These are phyloP conservation scores for Calypte anna DNA, from an alignment of 2,113 vertebrate species.

Conservation along the genomic window DNA sequence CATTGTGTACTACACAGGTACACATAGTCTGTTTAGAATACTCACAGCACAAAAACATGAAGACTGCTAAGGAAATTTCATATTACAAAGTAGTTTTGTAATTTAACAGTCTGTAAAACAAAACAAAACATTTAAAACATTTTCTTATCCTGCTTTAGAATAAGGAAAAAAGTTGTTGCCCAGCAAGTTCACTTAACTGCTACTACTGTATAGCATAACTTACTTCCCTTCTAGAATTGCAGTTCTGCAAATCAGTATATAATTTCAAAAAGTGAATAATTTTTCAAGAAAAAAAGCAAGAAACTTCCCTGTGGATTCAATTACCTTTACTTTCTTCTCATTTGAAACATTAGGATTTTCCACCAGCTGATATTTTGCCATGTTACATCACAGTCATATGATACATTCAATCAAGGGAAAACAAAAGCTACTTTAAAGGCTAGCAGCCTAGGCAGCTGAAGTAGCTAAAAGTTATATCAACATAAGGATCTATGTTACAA, in stretches of 20 bases:
- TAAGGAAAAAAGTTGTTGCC: not conserved
- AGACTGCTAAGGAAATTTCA: not conserved
- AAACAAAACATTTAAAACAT: not conserved
- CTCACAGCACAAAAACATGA: not conserved
- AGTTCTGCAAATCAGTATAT: not conserved
- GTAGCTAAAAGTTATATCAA: not conserved
- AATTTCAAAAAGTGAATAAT: not conserved
- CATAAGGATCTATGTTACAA: not conserved
- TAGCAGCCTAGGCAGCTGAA: not conserved
- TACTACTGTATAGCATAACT: not conserved
- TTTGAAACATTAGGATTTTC: not conserved
- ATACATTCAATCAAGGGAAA: not conserved
- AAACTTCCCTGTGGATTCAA: not conserved
- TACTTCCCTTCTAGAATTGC: not conserved
- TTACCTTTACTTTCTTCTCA: not conserved
- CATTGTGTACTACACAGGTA: not conserved
- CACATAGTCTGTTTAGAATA: not conserved
- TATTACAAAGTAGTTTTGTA: not conserved
- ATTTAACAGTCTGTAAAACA: not conserved
- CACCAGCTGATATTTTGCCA: not conserved
- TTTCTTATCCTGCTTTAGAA: not conserved
- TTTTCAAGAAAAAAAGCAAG: not conserved
- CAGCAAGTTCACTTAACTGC: not conserved
- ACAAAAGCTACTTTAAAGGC: not conserved
- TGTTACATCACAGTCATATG: not conserved